Conservation (phyloP, 2,888 invertebrate genomes). For the Cheilosia soror region DNA sequence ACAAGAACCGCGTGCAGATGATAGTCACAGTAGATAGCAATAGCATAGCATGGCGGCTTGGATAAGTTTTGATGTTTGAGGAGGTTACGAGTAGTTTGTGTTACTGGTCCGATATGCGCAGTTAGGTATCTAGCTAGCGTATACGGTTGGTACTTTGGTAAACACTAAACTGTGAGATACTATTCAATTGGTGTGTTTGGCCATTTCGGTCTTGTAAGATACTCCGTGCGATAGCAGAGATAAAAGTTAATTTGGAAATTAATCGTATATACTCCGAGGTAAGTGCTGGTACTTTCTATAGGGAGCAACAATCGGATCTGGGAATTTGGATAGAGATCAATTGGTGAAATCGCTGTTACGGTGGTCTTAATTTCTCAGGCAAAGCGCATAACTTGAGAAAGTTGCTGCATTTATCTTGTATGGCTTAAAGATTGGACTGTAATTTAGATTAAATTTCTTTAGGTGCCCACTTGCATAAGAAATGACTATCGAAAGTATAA, state of each 20-base stretch:
- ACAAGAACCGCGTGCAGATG: slow-evolving; percentile 75
- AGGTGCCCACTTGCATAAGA: too few species aligned
- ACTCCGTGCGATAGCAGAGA: slow-evolving; percentile 68
- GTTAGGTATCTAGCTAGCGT: not conserved
- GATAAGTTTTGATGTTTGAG: slow-evolving; percentile 61
- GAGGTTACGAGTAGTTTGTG: slow-evolving; percentile 32
- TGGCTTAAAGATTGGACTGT: too few species aligned
- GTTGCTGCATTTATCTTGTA: not conserved
- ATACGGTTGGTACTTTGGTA: slow-evolving; percentile 27
- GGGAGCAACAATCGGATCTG: slow-evolving; percentile 50
- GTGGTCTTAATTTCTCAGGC: not conserved
- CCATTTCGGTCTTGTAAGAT: slow-evolving; percentile 69
- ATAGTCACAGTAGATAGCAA: slow-evolving; percentile 61
- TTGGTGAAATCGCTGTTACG: slow-evolving; percentile 61
- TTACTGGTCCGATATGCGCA: slow-evolving; percentile 34
- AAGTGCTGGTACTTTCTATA: slow-evolving; percentile 53
- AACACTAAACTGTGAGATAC: slow-evolving; percentile 62
- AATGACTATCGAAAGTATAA: too few species aligned
- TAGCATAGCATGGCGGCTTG: slow-evolving; percentile 40
- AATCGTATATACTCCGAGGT: slow-evolving; percentile 54
- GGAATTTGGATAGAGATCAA: slow-evolving; percentile 59
- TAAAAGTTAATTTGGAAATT: slow-evolving; percentile 74
- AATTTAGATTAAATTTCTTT: too few species aligned
- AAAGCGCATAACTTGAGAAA: slow-evolving; percentile 25
- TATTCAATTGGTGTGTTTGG: slow-evolving; percentile 58